Percentiles rank a stretch among this genome's conserved stretches.
phyloP scores from a whole-genome alignment of 1,140 invertebrate species.

The Drosophila aff. region DNA sequence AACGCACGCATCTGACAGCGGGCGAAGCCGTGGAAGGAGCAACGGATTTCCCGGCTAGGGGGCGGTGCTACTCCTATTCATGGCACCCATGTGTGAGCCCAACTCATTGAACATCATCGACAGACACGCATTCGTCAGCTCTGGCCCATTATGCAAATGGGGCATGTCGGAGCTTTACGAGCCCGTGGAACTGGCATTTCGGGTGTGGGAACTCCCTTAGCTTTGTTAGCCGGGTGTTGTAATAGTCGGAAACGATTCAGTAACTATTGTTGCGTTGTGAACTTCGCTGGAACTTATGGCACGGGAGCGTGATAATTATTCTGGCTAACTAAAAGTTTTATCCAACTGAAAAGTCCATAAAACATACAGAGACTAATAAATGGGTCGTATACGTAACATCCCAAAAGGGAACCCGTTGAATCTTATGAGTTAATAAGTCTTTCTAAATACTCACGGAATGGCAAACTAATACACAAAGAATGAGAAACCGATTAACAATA shows the following conservation, averaged over 20 bases:
- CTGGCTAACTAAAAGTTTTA: neutral
- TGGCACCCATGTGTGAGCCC: slow-evolving; percentile 12
- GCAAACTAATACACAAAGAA: neutral
- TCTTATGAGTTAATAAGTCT: neutral
- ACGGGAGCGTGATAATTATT: slow-evolving; percentile 12
- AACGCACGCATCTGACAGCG: slow-evolving; percentile 66
- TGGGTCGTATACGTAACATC: neutral
- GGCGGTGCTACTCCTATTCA: slow-evolving; percentile 1
- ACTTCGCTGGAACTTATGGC: neutral
- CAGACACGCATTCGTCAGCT: slow-evolving; percentile 58
- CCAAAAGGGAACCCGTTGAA: neutral
- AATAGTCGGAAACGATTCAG: slow-evolving; percentile 11
- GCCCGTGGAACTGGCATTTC: no score
- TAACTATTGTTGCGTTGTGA: slow-evolving; percentile 5
- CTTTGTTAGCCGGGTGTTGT: slow-evolving; percentile 1
- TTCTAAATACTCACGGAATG: neutral
- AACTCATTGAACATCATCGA: slow-evolving; percentile 55
- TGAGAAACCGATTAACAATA: neutral
- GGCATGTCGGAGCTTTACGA: neutral
- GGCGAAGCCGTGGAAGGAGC: slow-evolving; percentile 5
- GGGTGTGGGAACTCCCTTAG: neutral
- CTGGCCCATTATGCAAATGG: slow-evolving; percentile 8
- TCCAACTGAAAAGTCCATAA: no score
- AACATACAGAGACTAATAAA: neutral
- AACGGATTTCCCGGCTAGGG: slow-evolving; percentile 9